A percentile compares a stretch with the other conserved stretches of the same genome.
Conservation (phyloP, 2,113 vertebrate genomes). For the Grammomys dolichurus region DNA sequence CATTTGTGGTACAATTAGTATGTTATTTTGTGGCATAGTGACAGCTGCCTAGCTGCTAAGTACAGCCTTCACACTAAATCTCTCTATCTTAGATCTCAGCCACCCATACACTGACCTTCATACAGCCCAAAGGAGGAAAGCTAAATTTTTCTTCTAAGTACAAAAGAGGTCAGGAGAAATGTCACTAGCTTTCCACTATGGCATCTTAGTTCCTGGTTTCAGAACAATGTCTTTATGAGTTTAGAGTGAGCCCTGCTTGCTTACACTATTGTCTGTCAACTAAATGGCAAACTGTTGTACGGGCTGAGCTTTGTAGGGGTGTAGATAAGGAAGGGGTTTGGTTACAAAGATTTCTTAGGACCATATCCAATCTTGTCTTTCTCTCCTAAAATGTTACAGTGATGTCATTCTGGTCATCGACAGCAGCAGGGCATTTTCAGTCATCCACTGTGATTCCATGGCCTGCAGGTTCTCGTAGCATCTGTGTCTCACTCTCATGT, state of each 20-base stretch:
- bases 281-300: not conserved
- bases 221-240: slow-evolving; percentile 26
- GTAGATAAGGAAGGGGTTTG: not conserved
- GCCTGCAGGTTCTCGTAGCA: not conserved
- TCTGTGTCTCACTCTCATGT: not conserved
- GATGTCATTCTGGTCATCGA: not conserved
- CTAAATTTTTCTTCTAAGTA: not conserved
- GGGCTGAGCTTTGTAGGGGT: not conserved
- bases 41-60: not conserved
- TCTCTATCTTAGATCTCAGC: not conserved
- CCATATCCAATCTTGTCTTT: not conserved
- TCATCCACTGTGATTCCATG: not conserved
- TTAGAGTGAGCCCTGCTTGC: not conserved
- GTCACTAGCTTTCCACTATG: not conserved
- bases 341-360: not conserved
- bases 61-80: not conserved
- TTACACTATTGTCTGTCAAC: not conserved
- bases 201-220: not conserved
- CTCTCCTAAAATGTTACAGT: not conserved
- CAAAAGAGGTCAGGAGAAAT: not conserved
- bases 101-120: not conserved
- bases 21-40: slow-evolving; percentile 94
- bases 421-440: not conserved
- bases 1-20: slow-evolving; percentile 96
- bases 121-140: not conserved